Evolutionary conservation across 2,888 invertebrate genomes (phyloP).

Genomic region (Plemyria rubiginata): DNA sequence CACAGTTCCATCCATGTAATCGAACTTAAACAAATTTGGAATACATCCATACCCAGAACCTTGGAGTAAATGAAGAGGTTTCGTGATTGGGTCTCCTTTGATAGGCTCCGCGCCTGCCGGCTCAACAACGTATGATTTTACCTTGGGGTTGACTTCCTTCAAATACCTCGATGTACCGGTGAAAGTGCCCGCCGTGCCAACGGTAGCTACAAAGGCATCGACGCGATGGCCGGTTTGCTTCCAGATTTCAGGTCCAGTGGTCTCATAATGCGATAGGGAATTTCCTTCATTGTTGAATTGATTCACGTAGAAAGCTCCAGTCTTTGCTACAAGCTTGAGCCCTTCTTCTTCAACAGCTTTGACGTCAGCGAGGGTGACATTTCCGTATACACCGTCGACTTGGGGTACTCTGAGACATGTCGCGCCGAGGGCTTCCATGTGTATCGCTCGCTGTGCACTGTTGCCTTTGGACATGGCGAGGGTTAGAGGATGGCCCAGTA

Average conservation of each 20-base stretch:
- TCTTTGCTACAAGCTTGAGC: slow-evolving; percentile 60
- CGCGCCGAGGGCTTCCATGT: slow-evolving; percentile 79
- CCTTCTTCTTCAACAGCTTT: slow-evolving; percentile 68
- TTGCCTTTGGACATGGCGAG: slow-evolving; percentile 77
- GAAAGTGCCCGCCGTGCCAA: slow-evolving; percentile 77
- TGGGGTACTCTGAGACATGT: slow-evolving; percentile 73
- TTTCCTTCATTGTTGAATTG: slow-evolving; percentile 72
- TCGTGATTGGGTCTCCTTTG: slow-evolving; percentile 69
- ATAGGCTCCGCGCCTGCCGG: slow-evolving; percentile 74
- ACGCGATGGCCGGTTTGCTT: slow-evolving; percentile 73
- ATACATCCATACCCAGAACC: slow-evolving; percentile 77
- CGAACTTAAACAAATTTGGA: slow-evolving; percentile 70
- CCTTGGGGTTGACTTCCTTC: slow-evolving; percentile 68
- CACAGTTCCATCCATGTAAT: slow-evolving; percentile 70
- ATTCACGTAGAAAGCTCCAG: slow-evolving; percentile 71
- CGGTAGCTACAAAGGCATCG: slow-evolving; percentile 73
- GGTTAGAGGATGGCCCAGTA: slow-evolving; percentile 72
- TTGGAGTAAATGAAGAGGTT: slow-evolving; percentile 75
- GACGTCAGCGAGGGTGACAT: slow-evolving; percentile 73
- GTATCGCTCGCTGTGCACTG: slow-evolving; percentile 73
- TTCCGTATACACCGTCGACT: slow-evolving; percentile 76
- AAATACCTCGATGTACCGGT: slow-evolving; percentile 70
- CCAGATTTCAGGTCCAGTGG: slow-evolving; percentile 80
- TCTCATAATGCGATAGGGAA: slow-evolving; percentile 66
- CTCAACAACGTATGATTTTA: slow-evolving; percentile 71